phyloP scores from a whole-genome alignment of 2,797 vertebrate species.

The Luscinia megarhynchos region DNA sequence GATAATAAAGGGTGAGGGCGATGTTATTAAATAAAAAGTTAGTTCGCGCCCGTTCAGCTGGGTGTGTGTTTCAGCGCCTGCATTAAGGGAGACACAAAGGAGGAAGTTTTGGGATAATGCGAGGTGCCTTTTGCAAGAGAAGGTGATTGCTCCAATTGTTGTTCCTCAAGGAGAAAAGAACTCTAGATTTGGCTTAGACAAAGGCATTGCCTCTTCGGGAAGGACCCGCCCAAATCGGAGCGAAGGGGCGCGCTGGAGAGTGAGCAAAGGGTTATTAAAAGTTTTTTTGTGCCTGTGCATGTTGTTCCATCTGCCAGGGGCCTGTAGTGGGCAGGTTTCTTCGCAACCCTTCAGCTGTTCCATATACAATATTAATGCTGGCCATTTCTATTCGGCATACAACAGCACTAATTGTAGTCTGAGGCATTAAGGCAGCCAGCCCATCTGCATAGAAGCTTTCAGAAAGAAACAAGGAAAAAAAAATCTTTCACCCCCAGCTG shows the following conservation, averaged over 20 bases:
- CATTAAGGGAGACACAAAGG: not conserved
- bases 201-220: conserved; percentile 81
- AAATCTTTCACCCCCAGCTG: conserved; percentile 83
- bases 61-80: not conserved
- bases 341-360: conserved; percentile 90
- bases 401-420: conserved; percentile 84
- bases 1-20: not conserved
- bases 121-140: not conserved
- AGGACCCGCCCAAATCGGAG: conserved; percentile 65
- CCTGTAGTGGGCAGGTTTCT: conserved; percentile 79
- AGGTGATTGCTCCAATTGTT: not conserved
- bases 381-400: conserved; percentile 81
- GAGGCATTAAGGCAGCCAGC: conserved; percentile 80
- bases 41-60: not conserved
- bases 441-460: conserved; percentile 89
- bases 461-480: conserved; percentile 76
- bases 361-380: conserved; percentile 96
- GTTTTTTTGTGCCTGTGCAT: conserved; percentile 58
- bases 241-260: conserved; percentile 24
- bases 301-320: conserved; percentile 96
- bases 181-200: conserved; percentile 75
- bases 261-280: conserved; percentile 83
- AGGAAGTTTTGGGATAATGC: not conserved
- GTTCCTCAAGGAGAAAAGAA: not conserved
- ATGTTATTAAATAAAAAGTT: not conserved